A percentile compares a stretch with the other conserved stretches of the same genome.
Evolutionary conservation across 2,113 vertebrate genomes (phyloP).

Genomic region (Plotosus lineatus): DNA sequence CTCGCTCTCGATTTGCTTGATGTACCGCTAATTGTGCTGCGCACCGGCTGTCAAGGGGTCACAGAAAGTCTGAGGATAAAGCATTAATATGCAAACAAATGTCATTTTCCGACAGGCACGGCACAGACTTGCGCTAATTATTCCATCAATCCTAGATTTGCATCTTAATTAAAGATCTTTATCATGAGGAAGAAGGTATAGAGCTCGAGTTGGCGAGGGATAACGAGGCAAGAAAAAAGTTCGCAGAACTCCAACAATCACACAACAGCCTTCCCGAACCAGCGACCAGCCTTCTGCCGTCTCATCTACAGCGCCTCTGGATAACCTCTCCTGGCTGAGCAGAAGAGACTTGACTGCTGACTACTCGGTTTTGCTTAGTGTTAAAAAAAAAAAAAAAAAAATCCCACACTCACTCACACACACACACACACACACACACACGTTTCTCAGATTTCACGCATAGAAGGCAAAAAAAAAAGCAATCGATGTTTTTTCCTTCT

Average conservation of each 20-base stretch:
- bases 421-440: conserved; percentile 13
- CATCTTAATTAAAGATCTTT: conserved; percentile 67
- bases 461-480: not conserved
- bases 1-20: conserved; percentile 51
- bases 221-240: conserved; percentile 2
- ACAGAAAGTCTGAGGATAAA: conserved; percentile 52
- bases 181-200: conserved; percentile 57
- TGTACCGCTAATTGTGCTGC: conserved; percentile 56
- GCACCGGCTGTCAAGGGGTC: conserved; percentile 57
- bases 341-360: conserved; percentile 11
- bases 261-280: not conserved
- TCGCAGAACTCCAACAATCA: conserved; percentile 18
- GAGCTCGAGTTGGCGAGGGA: conserved; percentile 14
- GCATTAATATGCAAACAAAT: conserved; percentile 66
- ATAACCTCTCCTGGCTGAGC: conserved; percentile 30
- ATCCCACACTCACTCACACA: not conserved
- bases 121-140: conserved; percentile 57
- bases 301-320: conserved; percentile 30
- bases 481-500: conserved; percentile 29
- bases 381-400: conserved; percentile 5
- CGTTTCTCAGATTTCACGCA: conserved; percentile 17
- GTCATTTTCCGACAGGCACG: conserved; percentile 49
- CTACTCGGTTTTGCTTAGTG: conserved; percentile 16
- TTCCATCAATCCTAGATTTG: conserved; percentile 62
- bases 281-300: not conserved